These are phyloP conservation scores for Acanthococcus lagerstroemiae DNA, from an alignment of 2,888 invertebrate genomes.

Conservation along the genomic window DNA sequence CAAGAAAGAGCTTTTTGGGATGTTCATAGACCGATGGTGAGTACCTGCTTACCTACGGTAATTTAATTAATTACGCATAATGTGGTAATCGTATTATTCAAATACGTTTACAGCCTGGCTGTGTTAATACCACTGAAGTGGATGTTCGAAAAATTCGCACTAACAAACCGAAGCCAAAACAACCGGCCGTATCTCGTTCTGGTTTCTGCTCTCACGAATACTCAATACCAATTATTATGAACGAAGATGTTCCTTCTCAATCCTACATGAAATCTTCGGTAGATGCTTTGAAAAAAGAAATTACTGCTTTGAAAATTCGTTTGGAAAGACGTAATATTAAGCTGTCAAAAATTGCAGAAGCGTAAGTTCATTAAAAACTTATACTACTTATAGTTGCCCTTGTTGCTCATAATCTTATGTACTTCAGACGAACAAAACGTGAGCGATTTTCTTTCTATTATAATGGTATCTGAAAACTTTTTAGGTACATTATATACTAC, in stretches of 20 bases:
- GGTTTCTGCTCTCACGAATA: slow-evolving; percentile 43
- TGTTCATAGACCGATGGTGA: slow-evolving; percentile 93
- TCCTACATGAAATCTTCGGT: slow-evolving; percentile 42
- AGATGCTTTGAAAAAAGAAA: slow-evolving; percentile 57
- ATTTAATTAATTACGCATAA: not conserved
- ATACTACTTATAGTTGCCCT: not conserved
- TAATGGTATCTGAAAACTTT: slow-evolving; percentile 31
- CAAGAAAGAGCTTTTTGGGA: slow-evolving; percentile 99
- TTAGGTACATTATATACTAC: slow-evolving; percentile 76
- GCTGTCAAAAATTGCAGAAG: slow-evolving; percentile 87
- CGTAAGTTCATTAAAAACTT: slow-evolving; percentile 52
- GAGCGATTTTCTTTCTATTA: slow-evolving; percentile 17
- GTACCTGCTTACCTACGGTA: too few species aligned
- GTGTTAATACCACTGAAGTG: slow-evolving; percentile 96
- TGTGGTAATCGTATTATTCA: not conserved
- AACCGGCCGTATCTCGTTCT: slow-evolving; percentile 13
- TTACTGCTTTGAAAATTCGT: slow-evolving; percentile 62
- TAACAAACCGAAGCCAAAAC: slow-evolving; percentile 52
- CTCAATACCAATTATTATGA: slow-evolving; percentile 42
- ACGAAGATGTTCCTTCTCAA: slow-evolving; percentile 34
- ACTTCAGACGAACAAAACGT: slow-evolving; percentile 6
- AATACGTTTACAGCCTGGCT: slow-evolving; percentile 65
- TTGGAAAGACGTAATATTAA: slow-evolving; percentile 80
- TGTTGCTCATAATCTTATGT: not conserved
- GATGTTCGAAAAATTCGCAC: slow-evolving; percentile 94